A percentile compares a stretch with the other conserved stretches of the same genome.
phyloP scores from a whole-genome alignment of 2,797 vertebrate species.

The Vireo griseus region DNA sequence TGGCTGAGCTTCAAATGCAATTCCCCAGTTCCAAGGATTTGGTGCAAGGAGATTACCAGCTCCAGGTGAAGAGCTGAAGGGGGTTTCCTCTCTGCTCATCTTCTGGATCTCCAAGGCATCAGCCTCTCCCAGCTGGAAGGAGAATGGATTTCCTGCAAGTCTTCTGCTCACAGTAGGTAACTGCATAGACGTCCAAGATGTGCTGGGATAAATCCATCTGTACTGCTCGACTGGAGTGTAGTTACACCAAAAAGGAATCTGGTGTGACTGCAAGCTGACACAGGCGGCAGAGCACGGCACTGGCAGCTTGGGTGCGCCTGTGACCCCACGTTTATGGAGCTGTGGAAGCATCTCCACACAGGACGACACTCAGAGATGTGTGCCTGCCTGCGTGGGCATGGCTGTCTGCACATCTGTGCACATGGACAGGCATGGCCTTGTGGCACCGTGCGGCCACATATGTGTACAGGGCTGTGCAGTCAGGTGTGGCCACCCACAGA shows the following conservation, averaged over 20 bases:
- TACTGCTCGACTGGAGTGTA: neutral
- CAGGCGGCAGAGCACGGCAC: neutral
- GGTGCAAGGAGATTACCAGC: neutral
- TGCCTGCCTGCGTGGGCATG: accelerated
- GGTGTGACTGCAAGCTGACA: neutral
- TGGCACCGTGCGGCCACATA: neutral
- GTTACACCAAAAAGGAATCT: neutral
- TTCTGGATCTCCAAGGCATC: neutral
- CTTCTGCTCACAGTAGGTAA: conserved; percentile 19
- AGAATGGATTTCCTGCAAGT: conserved; percentile 9
- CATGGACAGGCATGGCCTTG: accelerated
- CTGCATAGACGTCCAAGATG: neutral
- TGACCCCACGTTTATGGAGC: neutral
- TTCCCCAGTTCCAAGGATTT: neutral
- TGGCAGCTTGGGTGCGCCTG: neutral
- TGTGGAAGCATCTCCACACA: neutral
- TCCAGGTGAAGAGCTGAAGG: conserved; percentile 46
- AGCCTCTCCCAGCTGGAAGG: conserved; percentile 35
- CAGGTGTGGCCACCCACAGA: neutral
- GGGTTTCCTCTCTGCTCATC: conserved; percentile 28
- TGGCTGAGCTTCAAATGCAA: neutral
- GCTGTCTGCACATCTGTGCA: neutral
- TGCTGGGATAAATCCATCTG: neutral
- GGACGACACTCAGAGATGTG: accelerated
- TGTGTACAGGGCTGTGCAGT: neutral